Conservation (phyloP, 2,888 invertebrate species). For the Cataglyphis altisquamis region DNA sequence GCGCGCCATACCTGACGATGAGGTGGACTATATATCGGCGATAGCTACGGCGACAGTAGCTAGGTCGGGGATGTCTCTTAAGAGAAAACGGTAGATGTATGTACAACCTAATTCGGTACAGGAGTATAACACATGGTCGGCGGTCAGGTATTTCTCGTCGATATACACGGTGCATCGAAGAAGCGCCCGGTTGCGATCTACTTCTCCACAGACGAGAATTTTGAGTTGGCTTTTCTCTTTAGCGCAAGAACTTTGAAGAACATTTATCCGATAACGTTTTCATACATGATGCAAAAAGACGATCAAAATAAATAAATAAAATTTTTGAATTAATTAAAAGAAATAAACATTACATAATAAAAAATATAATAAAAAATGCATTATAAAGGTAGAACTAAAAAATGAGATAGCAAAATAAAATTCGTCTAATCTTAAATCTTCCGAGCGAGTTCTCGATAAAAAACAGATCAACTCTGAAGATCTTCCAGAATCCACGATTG, state of each 20-base stretch:
- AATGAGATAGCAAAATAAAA: neutral
- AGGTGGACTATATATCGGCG: constrained; percentile 36
- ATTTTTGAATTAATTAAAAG: neutral
- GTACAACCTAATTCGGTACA: constrained; percentile 52
- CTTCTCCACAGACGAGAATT: neutral
- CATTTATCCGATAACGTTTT: neutral
- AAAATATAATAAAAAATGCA: neutral
- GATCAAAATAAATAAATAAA: neutral
- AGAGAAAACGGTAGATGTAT: constrained; percentile 54
- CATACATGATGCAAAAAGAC: neutral
- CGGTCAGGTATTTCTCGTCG: constrained; percentile 42
- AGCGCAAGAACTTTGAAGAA: constrained; percentile 2
- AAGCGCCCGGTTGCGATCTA: neutral
- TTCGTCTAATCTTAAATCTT: constrained; percentile 34
- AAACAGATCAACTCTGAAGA: constrained; percentile 24
- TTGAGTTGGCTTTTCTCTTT: neutral
- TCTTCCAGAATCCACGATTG: constrained; percentile 20
- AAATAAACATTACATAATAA: neutral
- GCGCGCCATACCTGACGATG: constrained; percentile 53
- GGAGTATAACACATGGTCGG: constrained; percentile 43
- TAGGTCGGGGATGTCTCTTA: constrained; percentile 45
- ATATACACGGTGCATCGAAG: constrained; percentile 30
- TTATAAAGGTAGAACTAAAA: neutral
- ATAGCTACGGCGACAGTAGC: neutral
- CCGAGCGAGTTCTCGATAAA: neutral